Evolutionary conservation across 2,797 vertebrate species (phyloP).

Genomic region (Anisognathus igniventris): DNA sequence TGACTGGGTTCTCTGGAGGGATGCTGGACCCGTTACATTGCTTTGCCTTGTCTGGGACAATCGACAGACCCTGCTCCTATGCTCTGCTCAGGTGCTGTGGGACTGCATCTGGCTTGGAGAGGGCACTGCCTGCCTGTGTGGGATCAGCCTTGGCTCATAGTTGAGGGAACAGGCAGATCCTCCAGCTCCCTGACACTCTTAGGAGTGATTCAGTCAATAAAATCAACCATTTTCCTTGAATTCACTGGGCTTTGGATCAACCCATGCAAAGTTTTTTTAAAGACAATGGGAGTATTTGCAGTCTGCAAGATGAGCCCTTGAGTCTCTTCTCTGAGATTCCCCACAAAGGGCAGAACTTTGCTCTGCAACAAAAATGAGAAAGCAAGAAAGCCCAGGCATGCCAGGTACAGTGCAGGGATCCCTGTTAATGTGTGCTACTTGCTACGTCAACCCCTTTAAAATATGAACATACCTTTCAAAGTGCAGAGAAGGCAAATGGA

Average conservation of each 20-base stretch:
- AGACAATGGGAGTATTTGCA: background rate
- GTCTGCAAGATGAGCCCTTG: background rate
- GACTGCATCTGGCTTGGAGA: background rate
- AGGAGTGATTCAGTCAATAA: background rate
- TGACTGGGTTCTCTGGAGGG: background rate
- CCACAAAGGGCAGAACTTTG: background rate
- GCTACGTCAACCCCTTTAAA: background rate
- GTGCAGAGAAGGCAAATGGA: background rate
- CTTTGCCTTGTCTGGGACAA: background rate
- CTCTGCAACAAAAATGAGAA: background rate
- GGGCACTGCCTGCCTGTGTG: background rate
- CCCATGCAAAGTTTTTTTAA: background rate
- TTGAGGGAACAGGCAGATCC: background rate
- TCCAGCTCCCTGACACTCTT: fast-evolving
- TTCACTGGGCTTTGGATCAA: background rate
- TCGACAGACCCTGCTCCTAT: fast-evolving
- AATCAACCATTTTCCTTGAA: background rate
- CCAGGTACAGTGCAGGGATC: background rate
- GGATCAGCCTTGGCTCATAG: background rate
- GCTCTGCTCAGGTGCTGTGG: background rate
- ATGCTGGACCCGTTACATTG: background rate
- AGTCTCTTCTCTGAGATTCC: background rate
- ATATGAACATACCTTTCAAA: background rate
- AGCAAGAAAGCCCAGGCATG: background rate
- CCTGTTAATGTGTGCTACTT: background rate